Evolutionary conservation across 2,113 vertebrate genomes (phyloP), one percentile per base, ranked within the genome.

Genomic region (Rhea pennata): DNA sequence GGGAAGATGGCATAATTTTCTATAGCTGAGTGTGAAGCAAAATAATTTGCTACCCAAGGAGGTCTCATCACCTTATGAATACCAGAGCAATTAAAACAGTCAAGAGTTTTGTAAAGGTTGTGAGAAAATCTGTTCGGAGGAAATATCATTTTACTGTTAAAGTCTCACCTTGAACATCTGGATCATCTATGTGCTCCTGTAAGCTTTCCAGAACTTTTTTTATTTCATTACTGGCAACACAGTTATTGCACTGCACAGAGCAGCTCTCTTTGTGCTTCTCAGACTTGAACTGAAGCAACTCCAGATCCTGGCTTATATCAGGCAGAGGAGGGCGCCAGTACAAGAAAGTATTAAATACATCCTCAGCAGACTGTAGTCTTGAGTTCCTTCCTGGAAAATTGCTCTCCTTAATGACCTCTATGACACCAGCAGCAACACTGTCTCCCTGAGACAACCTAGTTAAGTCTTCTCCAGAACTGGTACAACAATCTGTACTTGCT

Each of bases 301-400:
- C 98, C 87, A 99, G 91, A 64, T 99, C 99, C 76, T 98, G 97
- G 36, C 98, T 99, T 24, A 99, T 98, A 93, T 99, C 99, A 71
- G 99, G 99, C 93, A 99, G 98, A 69, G 98, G 98, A 93, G 98
- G 96, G 84, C 98, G 98, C 99, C 99, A 99, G 82, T 98, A 99
- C 23, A 98, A 94, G 84, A 99, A 99, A 27, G 98, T 98, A 95
- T 95, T 98, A 95, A 99, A 99, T 66, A 96, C 80, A 5, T 98
- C 98, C 15, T 98, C 91, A 14, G 95, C 73, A 44, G 82, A 46
- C 36, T 74, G 90, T 67, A 95, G 79, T 50, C 19, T 78, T 21
- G 91, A 84, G 61, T 77, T 84, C 5, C 9, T 67, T 73, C 36
- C 93, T 13, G 58, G 33, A 33, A 62, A 74, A 33, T 31, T 44